Conservation (phyloP, 2,113 vertebrate genomes). For the Chaenogobius annularis region DNA sequence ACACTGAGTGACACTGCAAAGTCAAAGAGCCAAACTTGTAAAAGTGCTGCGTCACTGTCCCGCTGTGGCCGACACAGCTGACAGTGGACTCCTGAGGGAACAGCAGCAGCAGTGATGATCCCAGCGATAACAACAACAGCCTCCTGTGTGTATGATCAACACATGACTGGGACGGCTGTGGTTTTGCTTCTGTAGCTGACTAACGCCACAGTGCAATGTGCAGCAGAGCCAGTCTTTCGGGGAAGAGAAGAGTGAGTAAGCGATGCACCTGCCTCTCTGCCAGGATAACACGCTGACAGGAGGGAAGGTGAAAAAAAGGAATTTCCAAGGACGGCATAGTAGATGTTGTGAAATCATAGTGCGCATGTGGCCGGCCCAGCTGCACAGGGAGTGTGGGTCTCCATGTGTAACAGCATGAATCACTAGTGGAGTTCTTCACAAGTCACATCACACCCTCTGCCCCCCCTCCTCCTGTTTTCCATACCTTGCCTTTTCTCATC, state of each 20-base stretch:
- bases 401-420: constrained; percentile 73
- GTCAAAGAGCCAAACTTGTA: constrained; percentile 20
- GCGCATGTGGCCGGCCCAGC: constrained; percentile 72
- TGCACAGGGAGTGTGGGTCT: constrained; percentile 65
- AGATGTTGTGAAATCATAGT: constrained; percentile 78
- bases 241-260: constrained; percentile 68
- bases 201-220: constrained; percentile 29
- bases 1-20: constrained; percentile 8
- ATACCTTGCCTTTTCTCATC: constrained; percentile 40
- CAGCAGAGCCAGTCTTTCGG: constrained; percentile 22
- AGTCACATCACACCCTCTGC: constrained; percentile 57
- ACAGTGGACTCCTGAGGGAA: constrained; percentile 31
- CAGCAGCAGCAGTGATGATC: constrained; percentile 36
- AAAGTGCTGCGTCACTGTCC: constrained; percentile 57
- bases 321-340: constrained; percentile 75
- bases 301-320: constrained; percentile 55
- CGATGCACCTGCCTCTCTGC: constrained; percentile 72
- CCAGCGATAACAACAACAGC: constrained; percentile 58
- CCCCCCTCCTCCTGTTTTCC: constrained; percentile 44
- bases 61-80: constrained; percentile 33
- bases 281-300: constrained; percentile 47
- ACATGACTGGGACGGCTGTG: constrained; percentile 48
- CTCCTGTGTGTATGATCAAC: constrained; percentile 39
- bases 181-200: constrained; percentile 31
- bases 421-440: constrained; percentile 68